Evolutionary conservation across 2,888 invertebrate species (phyloP).

Genomic region (Xestia xanthographa): DNA sequence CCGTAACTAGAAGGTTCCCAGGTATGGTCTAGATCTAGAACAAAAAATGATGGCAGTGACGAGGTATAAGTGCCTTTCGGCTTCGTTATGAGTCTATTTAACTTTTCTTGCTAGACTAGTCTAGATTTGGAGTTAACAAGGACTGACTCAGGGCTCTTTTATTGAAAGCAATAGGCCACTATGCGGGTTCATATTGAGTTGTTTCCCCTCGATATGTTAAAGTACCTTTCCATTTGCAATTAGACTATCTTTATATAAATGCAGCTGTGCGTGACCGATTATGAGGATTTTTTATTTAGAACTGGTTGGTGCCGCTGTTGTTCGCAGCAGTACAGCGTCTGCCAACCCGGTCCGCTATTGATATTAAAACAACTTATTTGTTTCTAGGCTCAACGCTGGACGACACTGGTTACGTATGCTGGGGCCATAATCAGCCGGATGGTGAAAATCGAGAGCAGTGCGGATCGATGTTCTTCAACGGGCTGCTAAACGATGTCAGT

Average conservation of each 20-base stretch:
- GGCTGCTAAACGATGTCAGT: slow-evolving; percentile 77
- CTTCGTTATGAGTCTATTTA: too few species aligned
- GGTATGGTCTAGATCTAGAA: too few species aligned
- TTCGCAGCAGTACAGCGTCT: not conserved
- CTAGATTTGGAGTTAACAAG: not conserved
- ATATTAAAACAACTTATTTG: not conserved
- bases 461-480: slow-evolving; percentile 83
- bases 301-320: not conserved
- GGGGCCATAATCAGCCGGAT: slow-evolving; percentile 81
- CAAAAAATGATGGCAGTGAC: too few species aligned
- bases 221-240: not conserved
- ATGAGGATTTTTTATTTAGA: not conserved
- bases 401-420: slow-evolving; percentile 76
- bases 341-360: not conserved
- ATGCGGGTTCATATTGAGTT: not conserved
- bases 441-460: slow-evolving; percentile 76
- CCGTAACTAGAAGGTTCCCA: too few species aligned
- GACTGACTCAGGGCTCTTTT: not conserved
- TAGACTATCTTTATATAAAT: not conserved
- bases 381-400: slow-evolving; percentile 63
- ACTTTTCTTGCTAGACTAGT: not conserved
- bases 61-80: too few species aligned
- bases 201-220: not conserved
- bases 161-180: not conserved
- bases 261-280: not conserved